Conservation (phyloP, 2,888 invertebrate genomes). For the Acanthopleura granulata region DNA sequence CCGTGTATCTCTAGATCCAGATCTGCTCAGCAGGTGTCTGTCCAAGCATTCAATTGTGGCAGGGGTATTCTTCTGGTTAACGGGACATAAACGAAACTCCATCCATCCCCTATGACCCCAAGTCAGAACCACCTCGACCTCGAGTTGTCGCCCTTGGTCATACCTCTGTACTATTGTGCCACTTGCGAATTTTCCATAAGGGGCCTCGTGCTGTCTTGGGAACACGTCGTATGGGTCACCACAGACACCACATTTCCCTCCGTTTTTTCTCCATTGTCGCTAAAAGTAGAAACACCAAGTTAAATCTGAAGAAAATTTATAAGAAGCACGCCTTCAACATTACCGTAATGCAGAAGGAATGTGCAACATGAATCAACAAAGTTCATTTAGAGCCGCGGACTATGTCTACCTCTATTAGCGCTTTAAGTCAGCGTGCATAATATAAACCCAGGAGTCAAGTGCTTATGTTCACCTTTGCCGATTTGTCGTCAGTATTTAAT, state of each 20-base stretch:
- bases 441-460: no score
- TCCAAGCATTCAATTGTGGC: conserved; percentile 41
- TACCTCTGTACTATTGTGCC: conserved; percentile 51
- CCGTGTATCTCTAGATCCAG: no score
- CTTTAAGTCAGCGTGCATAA: no score
- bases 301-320: no score
- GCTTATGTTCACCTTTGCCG: no score
- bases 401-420: no score
- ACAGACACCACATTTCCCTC: conserved; percentile 88
- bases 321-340: no score
- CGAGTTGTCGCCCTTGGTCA: conserved; percentile 46
- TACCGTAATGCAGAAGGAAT: no score
- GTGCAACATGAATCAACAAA: no score
- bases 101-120: conserved; percentile 62
- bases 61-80: conserved; percentile 29
- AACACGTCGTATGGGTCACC: conserved; percentile 80
- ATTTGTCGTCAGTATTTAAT: no score
- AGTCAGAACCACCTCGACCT: conserved; percentile 51
- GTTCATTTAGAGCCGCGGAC: no score
- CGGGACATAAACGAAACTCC: conserved; percentile 59
- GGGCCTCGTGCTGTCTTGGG: conserved; percentile 54
- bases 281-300: conserved; percentile 22
- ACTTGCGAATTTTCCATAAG: conserved; percentile 52
- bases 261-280: conserved; percentile 36
- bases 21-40: conserved; percentile 28